phyloP scores from a whole-genome alignment of 1,140 invertebrate species.

The Stegodyphus dumicola region DNA sequence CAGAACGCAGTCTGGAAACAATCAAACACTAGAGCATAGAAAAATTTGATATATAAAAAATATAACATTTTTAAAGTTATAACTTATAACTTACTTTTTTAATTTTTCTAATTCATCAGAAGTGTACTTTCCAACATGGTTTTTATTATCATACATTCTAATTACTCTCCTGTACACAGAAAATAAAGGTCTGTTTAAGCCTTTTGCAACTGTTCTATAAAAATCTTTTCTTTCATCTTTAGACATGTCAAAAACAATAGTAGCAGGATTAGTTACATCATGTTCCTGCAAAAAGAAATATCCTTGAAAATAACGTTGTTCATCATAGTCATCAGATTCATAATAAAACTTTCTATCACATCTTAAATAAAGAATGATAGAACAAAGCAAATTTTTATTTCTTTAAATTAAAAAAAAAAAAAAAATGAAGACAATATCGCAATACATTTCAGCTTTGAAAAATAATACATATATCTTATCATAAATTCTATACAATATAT shows the following conservation, averaged over 20 bases:
- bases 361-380: no score
- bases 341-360: no score
- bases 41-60: conserved; percentile 45
- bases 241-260: conserved; percentile 71
- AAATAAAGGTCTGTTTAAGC: conserved; percentile 71
- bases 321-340: no score
- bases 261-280: conserved; percentile 69
- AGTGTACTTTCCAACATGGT: conserved; percentile 72
- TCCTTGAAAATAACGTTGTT: no score
- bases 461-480: no score
- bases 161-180: conserved; percentile 71
- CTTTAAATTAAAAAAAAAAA: no score
- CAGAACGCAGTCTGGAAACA: conserved; percentile 66
- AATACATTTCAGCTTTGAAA: no score
- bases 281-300: conserved; percentile 65
- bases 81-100: conserved; percentile 69
- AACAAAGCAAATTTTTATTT: no score
- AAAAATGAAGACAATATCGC: no score
- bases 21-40: neutral
- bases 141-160: conserved; percentile 72
- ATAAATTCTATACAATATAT: no score
- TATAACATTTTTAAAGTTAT: neutral
- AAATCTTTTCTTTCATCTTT: conserved; percentile 72
- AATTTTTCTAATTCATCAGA: conserved; percentile 69
- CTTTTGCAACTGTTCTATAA: conserved; percentile 70